phyloP scores from a whole-genome alignment of 2,888 invertebrate species.

The Alcis repandata region DNA sequence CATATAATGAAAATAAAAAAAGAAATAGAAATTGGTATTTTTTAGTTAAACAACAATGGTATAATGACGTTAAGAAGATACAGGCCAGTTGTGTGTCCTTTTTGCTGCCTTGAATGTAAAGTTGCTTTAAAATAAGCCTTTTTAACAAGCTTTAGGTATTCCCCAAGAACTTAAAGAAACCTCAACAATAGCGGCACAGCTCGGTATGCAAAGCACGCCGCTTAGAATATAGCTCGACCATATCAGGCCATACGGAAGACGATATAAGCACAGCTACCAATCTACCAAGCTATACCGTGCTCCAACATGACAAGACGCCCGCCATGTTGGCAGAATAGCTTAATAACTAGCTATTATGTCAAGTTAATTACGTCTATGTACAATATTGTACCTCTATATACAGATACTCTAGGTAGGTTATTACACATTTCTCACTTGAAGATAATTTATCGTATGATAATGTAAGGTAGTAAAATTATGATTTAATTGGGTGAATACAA shows the following conservation, averaged over 20 bases:
- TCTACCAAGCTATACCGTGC: slow-evolving; percentile 2
- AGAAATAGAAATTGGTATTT: too few relatives aligned
- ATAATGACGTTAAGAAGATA: too few relatives aligned
- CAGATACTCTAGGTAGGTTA: slow-evolving; percentile 14
- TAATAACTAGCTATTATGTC: slow-evolving; percentile 79
- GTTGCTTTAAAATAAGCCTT: slow-evolving; percentile 29
- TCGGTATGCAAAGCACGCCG: slow-evolving; percentile 47
- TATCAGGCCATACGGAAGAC: slow-evolving; percentile 39
- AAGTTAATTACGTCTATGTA: slow-evolving; percentile 72
- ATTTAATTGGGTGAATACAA: background rate
- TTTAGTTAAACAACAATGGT: too few relatives aligned
- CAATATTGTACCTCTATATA: slow-evolving; percentile 36
- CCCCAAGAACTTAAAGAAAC: slow-evolving; percentile 21
- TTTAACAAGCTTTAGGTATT: slow-evolving; percentile 28
- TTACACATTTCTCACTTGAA: background rate
- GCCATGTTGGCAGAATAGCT: slow-evolving; percentile 74
- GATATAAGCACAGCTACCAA: slow-evolving; percentile 29
- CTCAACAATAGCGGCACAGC: slow-evolving; percentile 21
- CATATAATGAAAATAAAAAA: too few relatives aligned
- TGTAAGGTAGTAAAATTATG: slow-evolving; percentile 1
- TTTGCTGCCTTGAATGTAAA: background rate
- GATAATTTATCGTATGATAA: background rate
- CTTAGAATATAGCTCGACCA: slow-evolving; percentile 40
- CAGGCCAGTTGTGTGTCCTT: background rate
- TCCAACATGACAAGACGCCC: slow-evolving; percentile 60